These are phyloP conservation scores for Scatophagus argus DNA, from an alignment of 2,113 vertebrate genomes.

Conservation along the genomic window DNA sequence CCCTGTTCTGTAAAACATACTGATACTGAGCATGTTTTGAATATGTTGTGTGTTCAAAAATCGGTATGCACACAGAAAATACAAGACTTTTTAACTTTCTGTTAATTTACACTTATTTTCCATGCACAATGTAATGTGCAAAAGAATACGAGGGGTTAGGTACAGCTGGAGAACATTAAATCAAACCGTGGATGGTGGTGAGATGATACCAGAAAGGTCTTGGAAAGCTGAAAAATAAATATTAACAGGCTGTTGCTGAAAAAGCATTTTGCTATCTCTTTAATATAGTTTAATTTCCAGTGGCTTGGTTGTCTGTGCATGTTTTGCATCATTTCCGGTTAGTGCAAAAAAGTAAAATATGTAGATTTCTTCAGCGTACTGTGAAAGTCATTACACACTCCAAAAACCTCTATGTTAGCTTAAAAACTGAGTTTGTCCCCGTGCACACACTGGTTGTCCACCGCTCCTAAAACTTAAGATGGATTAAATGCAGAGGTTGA, in stretches of 20 bases:
- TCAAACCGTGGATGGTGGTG: background rate
- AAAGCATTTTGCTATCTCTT: background rate
- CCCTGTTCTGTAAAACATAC: background rate
- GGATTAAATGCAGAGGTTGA: too few relatives aligned
- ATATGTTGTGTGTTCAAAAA: background rate
- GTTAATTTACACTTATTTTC: background rate
- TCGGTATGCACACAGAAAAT: background rate
- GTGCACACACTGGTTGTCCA: too few relatives aligned
- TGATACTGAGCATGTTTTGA: background rate
- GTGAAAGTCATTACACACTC: background rate
- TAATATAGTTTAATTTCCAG: background rate
- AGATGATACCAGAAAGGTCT: background rate
- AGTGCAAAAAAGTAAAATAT: background rate
- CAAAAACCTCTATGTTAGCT: too few relatives aligned
- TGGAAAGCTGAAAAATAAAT: background rate
- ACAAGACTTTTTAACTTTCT: too few relatives aligned
- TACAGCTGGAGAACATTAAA: conserved; percentile 7
- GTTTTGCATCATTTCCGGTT: background rate
- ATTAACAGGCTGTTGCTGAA: background rate
- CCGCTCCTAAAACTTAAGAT: too few relatives aligned
- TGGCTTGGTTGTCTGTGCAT: background rate
- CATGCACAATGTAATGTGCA: background rate
- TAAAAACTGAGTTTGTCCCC: too few relatives aligned
- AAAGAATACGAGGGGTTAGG: background rate
- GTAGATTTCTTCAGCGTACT: background rate